A percentile compares a stretch with the other conserved stretches of the same genome.
Evolutionary conservation across 2,888 invertebrate species (phyloP).

Genomic region (Empis stercorea): DNA sequence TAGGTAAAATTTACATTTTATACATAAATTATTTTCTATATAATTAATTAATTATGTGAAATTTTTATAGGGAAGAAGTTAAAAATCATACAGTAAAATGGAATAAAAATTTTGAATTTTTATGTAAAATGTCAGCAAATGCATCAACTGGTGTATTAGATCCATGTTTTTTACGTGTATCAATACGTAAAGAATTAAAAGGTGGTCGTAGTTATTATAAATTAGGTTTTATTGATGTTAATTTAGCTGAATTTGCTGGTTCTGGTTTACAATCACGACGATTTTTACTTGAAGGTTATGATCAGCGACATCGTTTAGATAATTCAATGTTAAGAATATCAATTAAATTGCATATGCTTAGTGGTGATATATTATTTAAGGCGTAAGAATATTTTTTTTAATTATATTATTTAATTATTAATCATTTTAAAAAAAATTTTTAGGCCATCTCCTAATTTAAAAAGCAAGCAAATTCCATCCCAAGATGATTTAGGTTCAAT

Average conservation of each 20-base stretch:
- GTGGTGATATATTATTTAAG: conserved; percentile 95
- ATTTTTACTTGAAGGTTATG: conserved; percentile 91
- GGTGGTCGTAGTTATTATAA: conserved; percentile 59
- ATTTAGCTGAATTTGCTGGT: conserved; percentile 93
- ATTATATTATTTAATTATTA: neutral
- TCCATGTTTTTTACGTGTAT: conserved; percentile 83
- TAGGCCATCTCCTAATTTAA: conserved; percentile 51
- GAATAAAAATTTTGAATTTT: conserved; percentile 82
- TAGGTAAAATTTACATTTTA: conserved; percentile 42
- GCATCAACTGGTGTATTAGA: conserved; percentile 90
- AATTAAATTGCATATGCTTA: conserved; percentile 86
- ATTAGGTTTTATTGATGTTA: conserved; percentile 94
- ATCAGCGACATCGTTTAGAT: conserved; percentile 82
- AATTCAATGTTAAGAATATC: conserved; percentile 89
- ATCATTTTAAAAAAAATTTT: conserved; percentile 8
- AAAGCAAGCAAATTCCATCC: conserved; percentile 42
- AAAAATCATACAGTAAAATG: conserved; percentile 87
- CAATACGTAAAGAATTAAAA: conserved; percentile 82
- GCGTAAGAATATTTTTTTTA: conserved; percentile 55
- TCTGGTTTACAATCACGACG: conserved; percentile 75
- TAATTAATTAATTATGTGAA: neutral
- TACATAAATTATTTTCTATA: neutral
- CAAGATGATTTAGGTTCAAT: conserved; percentile 32
- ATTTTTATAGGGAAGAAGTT: conserved; percentile 69
- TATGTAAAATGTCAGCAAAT: conserved; percentile 94